Evolutionary conservation across 2,888 invertebrate genomes (phyloP), one percentile per base, ranked within the genome.

Genomic region (Saturnia pavonia): DNA sequence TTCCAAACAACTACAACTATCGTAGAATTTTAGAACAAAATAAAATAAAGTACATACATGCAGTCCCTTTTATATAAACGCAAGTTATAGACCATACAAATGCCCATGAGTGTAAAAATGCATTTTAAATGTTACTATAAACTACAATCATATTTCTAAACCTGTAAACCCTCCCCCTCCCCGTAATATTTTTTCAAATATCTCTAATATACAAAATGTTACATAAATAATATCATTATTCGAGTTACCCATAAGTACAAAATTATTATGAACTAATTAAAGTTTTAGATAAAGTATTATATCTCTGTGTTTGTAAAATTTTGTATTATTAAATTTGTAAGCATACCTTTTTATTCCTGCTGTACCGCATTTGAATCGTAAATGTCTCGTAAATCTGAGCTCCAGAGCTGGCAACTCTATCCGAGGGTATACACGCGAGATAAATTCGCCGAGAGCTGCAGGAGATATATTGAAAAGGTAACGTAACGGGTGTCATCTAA

Each of bases 401-500:
- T 51, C 51, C 27, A 48, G 40, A 51, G 34, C 34, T 69, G 48
- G 65, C 14, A 69, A 69, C 65, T 14, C 48, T 40, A 40, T 48
- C 65, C n/a, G 65, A 66, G 67, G 70, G 54, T 51, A 51, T 70
- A 54, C 66, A 70, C 54, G 67, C 65, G 68, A 57, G 51, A 77
- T 74, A 79, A 75, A 76, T 75, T 72, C 48, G 73, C 69, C 65
- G 73, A 72, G 73, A 76, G 77, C 79, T 66, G 70, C 57, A 67
- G 66, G 77, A 76, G 71, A 77, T 78, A 81, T 80, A 83, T 82
- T 81, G 79, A 80, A 84, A 80, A 80, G 80, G 80, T 77, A 78
- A 83, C 78, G 80, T 81, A 78, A 78, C 80, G 78, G 78, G 80
- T 83, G 80, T 83, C 83, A 82, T 81, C 80, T 77, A 77, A 82